Conservation (phyloP, 1,140 invertebrate species). For the Trichonephila clavipes region DNA sequence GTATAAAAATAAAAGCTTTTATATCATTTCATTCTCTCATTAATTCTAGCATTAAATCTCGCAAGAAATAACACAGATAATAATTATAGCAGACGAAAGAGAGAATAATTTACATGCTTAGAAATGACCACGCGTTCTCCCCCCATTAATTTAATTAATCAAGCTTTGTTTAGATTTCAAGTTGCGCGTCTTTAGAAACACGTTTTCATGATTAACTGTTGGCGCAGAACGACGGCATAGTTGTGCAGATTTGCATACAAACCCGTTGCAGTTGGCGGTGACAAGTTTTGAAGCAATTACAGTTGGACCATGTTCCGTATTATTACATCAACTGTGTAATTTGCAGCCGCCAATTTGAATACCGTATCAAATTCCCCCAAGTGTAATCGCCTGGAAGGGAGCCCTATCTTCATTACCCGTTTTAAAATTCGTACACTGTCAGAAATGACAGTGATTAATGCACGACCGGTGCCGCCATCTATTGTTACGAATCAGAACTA, state of each 20-base stretch:
- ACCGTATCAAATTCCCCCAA: conserved; percentile 67
- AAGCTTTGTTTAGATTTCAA: conserved; percentile 15
- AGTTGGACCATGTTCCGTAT: conserved; percentile 61
- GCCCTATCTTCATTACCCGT: conserved; percentile 69
- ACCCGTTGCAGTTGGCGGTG: not conserved
- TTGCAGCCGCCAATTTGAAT: conserved; percentile 68
- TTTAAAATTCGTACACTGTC: conserved; percentile 76
- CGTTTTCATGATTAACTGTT: conserved; percentile 8
- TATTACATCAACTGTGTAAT: conserved; percentile 67
- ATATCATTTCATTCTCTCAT: not conserved
- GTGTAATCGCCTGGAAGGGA: conserved; percentile 61
- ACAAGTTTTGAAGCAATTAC: conserved; percentile 66
- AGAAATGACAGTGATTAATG: conserved; percentile 75
- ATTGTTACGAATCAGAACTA: not conserved
- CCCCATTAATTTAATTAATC: conserved; percentile 23
- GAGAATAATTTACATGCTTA: not conserved
- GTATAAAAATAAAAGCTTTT: not conserved
- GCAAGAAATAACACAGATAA: not conserved
- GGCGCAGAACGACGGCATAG: not conserved
- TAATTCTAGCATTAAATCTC: not conserved
- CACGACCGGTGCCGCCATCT: conserved; percentile 58
- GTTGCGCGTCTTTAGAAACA: not conserved
- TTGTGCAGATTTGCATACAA: conserved; percentile 53
- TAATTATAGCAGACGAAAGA: not conserved
- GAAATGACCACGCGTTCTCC: not conserved